These are phyloP conservation scores for Gonocerus acuteangulatus DNA, from an alignment of 2,888 invertebrate species.

Conservation along the genomic window DNA sequence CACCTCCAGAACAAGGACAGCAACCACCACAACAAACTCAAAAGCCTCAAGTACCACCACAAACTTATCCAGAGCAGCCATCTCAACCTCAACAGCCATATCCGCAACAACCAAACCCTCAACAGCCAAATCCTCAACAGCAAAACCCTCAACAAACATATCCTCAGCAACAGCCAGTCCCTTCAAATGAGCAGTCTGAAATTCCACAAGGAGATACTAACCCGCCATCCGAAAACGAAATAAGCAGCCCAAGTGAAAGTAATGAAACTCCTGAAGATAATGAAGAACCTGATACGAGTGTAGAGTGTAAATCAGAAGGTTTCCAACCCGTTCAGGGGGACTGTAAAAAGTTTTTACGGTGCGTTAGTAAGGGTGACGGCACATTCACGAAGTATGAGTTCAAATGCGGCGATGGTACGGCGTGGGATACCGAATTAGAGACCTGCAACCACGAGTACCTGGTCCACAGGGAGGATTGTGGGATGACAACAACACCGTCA, in stretches of 20 bases:
- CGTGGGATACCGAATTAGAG: slow-evolving; percentile 62
- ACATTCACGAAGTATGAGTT: slow-evolving; percentile 61
- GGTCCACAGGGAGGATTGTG: slow-evolving; percentile 42
- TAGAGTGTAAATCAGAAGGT: slow-evolving; percentile 39
- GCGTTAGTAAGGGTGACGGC: slow-evolving; percentile 42
- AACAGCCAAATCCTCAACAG: slow-evolving; percentile 7
- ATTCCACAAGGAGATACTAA: background rate
- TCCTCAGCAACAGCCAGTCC: slow-evolving; percentile 8
- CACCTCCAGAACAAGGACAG: slow-evolving; percentile 15
- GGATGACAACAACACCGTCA: slow-evolving; percentile 34
- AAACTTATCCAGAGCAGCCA: slow-evolving; percentile 15
- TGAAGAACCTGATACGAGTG: slow-evolving; percentile 17
- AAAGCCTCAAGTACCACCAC: slow-evolving; percentile 1
- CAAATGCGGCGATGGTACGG: slow-evolving; percentile 64
- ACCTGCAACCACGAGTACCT: slow-evolving; percentile 66
- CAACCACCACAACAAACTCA: slow-evolving; percentile 15
- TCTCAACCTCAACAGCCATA: slow-evolving; percentile 17
- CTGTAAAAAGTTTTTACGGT: slow-evolving; percentile 40
- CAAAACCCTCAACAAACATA: too few species aligned
- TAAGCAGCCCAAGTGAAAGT: slow-evolving; percentile 1
- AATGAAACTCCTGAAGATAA: slow-evolving; percentile 5
- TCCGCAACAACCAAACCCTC: background rate
- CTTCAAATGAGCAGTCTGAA: background rate
- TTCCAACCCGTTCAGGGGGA: slow-evolving; percentile 39
- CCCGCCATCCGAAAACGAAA: slow-evolving; percentile 2